Evolutionary conservation across 2,888 invertebrate species (phyloP).

Genomic region (Sesia apiformis): DNA sequence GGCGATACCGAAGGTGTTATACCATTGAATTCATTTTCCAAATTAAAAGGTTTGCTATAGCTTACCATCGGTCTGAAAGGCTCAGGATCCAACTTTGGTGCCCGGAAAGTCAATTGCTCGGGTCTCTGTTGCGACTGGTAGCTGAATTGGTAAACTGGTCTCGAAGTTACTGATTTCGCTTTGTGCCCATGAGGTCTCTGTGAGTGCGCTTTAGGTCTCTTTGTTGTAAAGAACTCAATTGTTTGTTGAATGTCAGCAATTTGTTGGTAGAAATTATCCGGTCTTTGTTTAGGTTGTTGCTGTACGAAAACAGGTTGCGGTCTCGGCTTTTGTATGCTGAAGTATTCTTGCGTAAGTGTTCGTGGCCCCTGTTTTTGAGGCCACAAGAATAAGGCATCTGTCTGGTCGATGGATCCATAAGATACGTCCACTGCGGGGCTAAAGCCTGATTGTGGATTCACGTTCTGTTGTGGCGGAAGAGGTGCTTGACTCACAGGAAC

Average conservation of each 20-base stretch:
- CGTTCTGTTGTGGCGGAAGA: constrained; percentile 34
- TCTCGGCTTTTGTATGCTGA: constrained; percentile 64
- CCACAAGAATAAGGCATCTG: constrained; percentile 62
- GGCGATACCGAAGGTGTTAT: constrained; percentile 54
- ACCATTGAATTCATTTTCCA: constrained; percentile 57
- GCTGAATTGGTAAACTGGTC: constrained; percentile 83
- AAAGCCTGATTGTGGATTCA: constrained; percentile 44
- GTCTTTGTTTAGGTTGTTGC: constrained; percentile 48
- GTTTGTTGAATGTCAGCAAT: constrained; percentile 79
- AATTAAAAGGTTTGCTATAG: constrained; percentile 67
- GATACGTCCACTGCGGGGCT: constrained; percentile 55
- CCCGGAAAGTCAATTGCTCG: constrained; percentile 60
- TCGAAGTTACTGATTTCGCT: constrained; percentile 66
- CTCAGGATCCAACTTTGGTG: constrained; percentile 72
- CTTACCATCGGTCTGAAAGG: constrained; percentile 79
- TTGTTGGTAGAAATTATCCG: constrained; percentile 77
- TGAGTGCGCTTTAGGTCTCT: constrained; percentile 66
- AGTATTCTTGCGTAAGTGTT: constrained; percentile 69
- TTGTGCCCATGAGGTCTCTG: constrained; percentile 53
- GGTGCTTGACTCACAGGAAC: constrained; percentile 35
- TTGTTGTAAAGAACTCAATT: constrained; percentile 76
- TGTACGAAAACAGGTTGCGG: constrained; percentile 51
- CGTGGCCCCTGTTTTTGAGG: constrained; percentile 68
- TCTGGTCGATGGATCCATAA: constrained; percentile 60
- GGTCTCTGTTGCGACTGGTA: constrained; percentile 76